Evolutionary conservation across 2,113 vertebrate species (phyloP).

Genomic region (Nymphicus hollandicus): DNA sequence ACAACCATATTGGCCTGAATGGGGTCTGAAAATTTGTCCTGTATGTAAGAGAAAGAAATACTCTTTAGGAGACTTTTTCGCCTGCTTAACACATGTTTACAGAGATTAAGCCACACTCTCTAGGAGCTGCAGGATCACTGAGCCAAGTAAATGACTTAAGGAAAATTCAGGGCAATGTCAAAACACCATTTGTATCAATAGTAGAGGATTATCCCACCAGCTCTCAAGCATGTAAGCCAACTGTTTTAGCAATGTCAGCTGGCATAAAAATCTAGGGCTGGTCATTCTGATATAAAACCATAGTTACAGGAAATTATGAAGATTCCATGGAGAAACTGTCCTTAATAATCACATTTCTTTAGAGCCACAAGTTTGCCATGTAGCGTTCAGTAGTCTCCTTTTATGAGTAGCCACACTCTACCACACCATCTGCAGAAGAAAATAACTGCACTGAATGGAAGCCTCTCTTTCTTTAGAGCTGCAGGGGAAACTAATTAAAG

Average conservation of each 20-base stretch:
- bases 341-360: not conserved
- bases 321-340: not conserved
- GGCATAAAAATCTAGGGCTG: not conserved
- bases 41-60: not conserved
- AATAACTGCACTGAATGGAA: conserved; percentile 38
- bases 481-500: conserved; percentile 54
- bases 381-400: not conserved
- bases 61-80: not conserved
- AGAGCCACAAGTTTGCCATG: not conserved
- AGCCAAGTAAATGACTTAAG: not conserved
- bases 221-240: not conserved
- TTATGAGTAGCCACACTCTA: conserved; percentile 8
- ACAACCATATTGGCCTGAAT: not conserved
- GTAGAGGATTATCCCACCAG: not conserved
- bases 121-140: not conserved
- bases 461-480: conserved; percentile 18
- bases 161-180: not conserved
- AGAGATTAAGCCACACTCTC: not conserved
- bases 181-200: not conserved
- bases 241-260: not conserved
- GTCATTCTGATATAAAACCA: not conserved
- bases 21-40: not conserved
- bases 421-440: conserved; percentile 27
- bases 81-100: not conserved
- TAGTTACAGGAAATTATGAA: not conserved